A percentile compares a stretch with the other conserved stretches of the same genome.
These are phyloP conservation scores for Oreochromis aureus DNA, from an alignment of 2,113 vertebrate genomes.

Conservation along the genomic window DNA sequence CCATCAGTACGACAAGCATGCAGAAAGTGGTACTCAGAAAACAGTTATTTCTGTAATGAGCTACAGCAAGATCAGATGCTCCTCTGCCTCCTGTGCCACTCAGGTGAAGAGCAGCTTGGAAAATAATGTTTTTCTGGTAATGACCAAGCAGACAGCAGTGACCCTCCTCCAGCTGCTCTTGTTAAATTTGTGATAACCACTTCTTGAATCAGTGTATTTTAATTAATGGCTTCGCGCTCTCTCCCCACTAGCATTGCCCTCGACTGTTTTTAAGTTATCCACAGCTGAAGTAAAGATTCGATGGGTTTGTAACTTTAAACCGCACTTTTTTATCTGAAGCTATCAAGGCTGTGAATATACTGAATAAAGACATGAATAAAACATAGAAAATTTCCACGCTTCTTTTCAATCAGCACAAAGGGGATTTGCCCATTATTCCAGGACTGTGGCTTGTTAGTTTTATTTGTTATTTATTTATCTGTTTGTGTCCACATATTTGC, in stretches of 20 bases:
- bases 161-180: conserved; percentile 8
- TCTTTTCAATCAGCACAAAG: not conserved
- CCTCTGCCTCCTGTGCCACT: not conserved
- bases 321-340: fast-evolving
- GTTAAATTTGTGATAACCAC: conserved; percentile 30
- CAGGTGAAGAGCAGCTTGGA: not conserved
- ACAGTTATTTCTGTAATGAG: not conserved
- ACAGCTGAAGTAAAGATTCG: not conserved
- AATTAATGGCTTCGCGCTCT: conserved; percentile 15
- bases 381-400: not conserved
- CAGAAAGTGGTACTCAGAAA: not conserved
- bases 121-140: not conserved
- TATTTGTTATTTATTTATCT: not conserved
- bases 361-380: not conserved
- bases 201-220: conserved; percentile 33
- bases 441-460: not conserved
- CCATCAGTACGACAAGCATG: not conserved
- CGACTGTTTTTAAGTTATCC: not conserved
- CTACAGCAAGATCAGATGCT: not conserved
- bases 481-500: not conserved
- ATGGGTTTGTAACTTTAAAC: not conserved
- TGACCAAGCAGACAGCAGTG: not conserved
- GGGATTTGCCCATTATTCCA: not conserved
- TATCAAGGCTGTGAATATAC: not conserved
- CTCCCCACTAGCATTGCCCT: conserved; percentile 3